Base-by-base conservation (phyloP, 1,140 invertebrate species). In the Apocrypta bakeri region DNA sequence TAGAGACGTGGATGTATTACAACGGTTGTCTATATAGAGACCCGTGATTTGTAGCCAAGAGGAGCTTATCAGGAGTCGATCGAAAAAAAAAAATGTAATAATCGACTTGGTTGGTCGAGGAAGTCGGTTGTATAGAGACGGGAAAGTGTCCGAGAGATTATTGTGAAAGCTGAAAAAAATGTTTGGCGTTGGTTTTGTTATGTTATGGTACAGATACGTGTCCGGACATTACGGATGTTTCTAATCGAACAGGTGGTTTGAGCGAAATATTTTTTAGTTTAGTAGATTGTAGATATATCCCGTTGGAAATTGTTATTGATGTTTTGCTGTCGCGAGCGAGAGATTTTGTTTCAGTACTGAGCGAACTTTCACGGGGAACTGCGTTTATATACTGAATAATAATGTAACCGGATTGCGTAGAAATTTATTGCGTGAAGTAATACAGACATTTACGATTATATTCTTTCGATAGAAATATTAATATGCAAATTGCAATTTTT, bases 351-450 rank as follows among this genome's bases (percentile, higher is more conserved):
- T 78, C n/a, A n/a, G n/a, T n/a, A n/a, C n/a, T 24, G 68, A 31
- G 66, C n/a, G 25, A 71, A 79, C 42, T 79, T 71, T 79, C 77
- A 31, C 66, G 25, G 42, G n/a, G 17, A 61, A 79, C 24, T 80
- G 4, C 42, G 12, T 80, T 66, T 75, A 48, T n/a, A n/a, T 7
- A 24, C 12, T 6, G 71, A 27, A 81, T 74, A 81, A 68, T 75
- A 74, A 81, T 74, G 56, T 40, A 73, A 81, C 33, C 7, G 64
- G 48, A 81, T 81, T 66, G 12, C 42, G 21, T 3, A 42, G 3
- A 73, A 61, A 42, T 64, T 73, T 31, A 64, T 66, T 74, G 64
- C 27, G 31, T 48, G 40, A 75, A 21, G 33, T 33, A 66, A 74
- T 21, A 3, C 17, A 73, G 11, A 48, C 42, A 17, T 48, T 48